Percentiles rank a stretch among this genome's conserved stretches.
phyloP scores from a whole-genome alignment of 1,140 invertebrate genomes.

The Tigriopus japonicus region DNA sequence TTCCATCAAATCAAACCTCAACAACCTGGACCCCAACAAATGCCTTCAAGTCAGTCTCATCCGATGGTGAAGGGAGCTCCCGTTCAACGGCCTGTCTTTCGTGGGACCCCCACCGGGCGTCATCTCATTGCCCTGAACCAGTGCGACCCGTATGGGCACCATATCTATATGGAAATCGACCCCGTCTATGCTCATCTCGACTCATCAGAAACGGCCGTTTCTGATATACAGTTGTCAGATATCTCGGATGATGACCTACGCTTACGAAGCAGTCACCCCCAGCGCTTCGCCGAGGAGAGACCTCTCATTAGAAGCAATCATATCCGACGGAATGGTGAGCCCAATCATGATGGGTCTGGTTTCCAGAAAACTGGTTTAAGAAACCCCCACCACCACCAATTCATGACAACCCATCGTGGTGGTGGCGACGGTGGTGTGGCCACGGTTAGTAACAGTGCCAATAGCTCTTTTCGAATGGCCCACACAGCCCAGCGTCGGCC shows the following conservation, averaged over 20 bases:
- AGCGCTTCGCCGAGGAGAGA: slow-evolving; percentile 7
- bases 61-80: not conserved
- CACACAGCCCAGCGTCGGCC: not conserved
- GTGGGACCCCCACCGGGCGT: not conserved
- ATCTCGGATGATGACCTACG: slow-evolving; percentile 13
- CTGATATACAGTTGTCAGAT: slow-evolving; percentile 11
- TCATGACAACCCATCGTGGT: not conserved
- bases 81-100: not conserved
- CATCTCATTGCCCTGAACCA: not conserved
- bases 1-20: not conserved
- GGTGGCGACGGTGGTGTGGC: not conserved
- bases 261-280: not conserved
- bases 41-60: not conserved
- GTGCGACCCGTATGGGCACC: not conserved
- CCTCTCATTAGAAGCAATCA: slow-evolving; percentile 6
- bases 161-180: slow-evolving; percentile 15
- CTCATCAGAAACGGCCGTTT: not conserved
- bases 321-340: not conserved
- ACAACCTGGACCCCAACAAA: not conserved
- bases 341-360: no score
- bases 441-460: not conserved
- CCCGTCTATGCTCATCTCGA: slow-evolving; percentile 11
- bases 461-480: not conserved
- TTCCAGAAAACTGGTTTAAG: not conserved
- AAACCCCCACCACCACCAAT: not conserved